Evolutionary conservation across 2,888 invertebrate genomes (phyloP).

Genomic region (Drosophila multiciliata): DNA sequence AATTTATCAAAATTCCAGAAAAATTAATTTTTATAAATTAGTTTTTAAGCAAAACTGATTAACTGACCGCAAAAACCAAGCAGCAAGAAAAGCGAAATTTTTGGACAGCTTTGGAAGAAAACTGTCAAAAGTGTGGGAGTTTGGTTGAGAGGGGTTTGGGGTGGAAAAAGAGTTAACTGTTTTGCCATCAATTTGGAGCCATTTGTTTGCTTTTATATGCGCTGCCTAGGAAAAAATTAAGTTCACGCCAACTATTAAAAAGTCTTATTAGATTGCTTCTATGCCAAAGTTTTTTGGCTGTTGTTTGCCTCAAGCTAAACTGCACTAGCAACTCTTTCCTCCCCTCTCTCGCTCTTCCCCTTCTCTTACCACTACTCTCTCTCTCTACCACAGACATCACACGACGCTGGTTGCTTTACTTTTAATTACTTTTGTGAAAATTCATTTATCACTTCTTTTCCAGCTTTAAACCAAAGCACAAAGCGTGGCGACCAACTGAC

Average conservation of each 20-base stretch:
- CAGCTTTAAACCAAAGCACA: slow-evolving; percentile 61
- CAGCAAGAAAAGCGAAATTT: neutral
- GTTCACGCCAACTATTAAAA: slow-evolving; percentile 73
- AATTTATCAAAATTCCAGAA: too few species aligned
- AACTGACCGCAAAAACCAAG: slow-evolving; percentile 6
- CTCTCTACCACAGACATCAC: slow-evolving; percentile 68
- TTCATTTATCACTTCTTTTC: slow-evolving; percentile 82
- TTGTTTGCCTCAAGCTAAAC: slow-evolving; percentile 41
- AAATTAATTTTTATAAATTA: neutral
- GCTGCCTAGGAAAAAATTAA: slow-evolving; percentile 54
- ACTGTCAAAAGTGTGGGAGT: neutral
- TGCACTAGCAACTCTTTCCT: neutral
- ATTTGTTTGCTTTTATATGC: slow-evolving; percentile 52
- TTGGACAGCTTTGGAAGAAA: slow-evolving; percentile 3
- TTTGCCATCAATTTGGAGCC: slow-evolving; percentile 51
- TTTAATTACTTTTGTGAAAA: slow-evolving; percentile 82
- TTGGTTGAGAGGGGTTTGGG: neutral
- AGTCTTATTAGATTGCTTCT: slow-evolving; percentile 80
- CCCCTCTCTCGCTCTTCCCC: neutral
- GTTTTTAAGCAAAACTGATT: slow-evolving; percentile 4
- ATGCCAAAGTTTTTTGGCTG: slow-evolving; percentile 65
- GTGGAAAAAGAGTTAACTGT: slow-evolving; percentile 26
- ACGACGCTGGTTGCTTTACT: slow-evolving; percentile 80
- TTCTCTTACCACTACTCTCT: neutral
- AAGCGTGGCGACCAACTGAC: slow-evolving; percentile 51